Base-by-base conservation (phyloP, 2,888 invertebrate genomes). In the Coelinius sp. region DNA sequence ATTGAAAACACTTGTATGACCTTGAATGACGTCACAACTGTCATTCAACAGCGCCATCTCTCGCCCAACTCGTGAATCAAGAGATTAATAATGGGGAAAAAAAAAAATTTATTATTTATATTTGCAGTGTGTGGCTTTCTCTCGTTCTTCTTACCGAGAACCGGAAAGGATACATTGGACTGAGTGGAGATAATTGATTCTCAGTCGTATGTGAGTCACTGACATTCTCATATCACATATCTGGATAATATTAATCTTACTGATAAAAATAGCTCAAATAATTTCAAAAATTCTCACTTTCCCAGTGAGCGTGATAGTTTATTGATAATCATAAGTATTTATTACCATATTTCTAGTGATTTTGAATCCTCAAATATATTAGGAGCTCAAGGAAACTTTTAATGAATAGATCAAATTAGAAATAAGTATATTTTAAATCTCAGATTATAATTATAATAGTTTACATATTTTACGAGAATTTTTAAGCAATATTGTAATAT, bases 91-190 rank as follows among this genome's bases (percentile, higher is more conserved):
- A n/a, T n/a, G n/a, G n/a, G n/a, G n/a, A n/a, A n/a, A n/a, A n/a
- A n/a, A n/a, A n/a, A 49, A 41, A 24, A 38, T 68, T 64, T 35
- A 6, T 71, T 71, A 74, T 79, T 77, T 84, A 79, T 71, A 41
- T 77, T 91, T 91, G 38, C 89, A 94, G 94, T 91, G 82, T 93
- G 93, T 88, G 94, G 93, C 75, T 86, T 93, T 76, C 89, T 94
- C 77, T 94, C 94, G 87, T 91, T 94, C 88, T 89, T 94, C 85
- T 89, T 94, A 85, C 94, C 94, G 82, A 93, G 90, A 88, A 94
- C 94, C 74, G 94, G 94, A 79, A 91, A 92, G 84, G 92, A 92
- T 82, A 92, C 93, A 46, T 87, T 94, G 85, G 93, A 93, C 85
- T 93, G 90, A 82, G 63, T 8, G 17, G 35, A 27, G 31, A 35